Base-by-base conservation (phyloP, 2,888 invertebrate species). In the Anthophora plumipes region DNA sequence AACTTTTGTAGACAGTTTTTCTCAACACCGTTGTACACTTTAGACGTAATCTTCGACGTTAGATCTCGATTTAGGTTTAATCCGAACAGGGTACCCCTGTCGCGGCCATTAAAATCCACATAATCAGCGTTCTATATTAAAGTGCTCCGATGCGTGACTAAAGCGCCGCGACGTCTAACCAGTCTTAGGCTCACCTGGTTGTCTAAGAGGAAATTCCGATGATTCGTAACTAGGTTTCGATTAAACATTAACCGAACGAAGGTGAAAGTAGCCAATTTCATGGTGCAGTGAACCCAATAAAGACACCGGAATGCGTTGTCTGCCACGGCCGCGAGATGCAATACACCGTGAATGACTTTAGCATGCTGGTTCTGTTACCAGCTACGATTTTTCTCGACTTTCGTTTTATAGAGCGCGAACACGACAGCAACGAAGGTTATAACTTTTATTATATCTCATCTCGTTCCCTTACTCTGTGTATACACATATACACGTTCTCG, bases 241-340 rank as follows among this genome's bases (percentile, higher is more conserved):
- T 87, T 82, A 86, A 84, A 83, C 86, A 85, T 86, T 80, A 86
- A 70, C 70, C 72, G 39, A 31, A 48, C 73, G 67, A 77, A 77
- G 82, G 88, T 79, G 87, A 87, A 87, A 88, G 88, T 85, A 86
- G 75, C 67, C 86, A 87, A 87, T 87, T 87, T 87, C 86, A 87
- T 82, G 88, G 83, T 85, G 86, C 82, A 74, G 70, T 82, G 88
- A 87, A 71, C 85, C 67, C 87, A 69, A 88, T 87, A 87, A 85
- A 80, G 77, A 77, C 72, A 63, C 66, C n/a, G 69, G 76, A 78
- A 78, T 74, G 78, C 77, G 80, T n/a, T 61, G 82, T 74, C 59
- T 48, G 73, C 46, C 22, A 57, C 54, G 22, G 59, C 52, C n/a
- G 46, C 77, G 54, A 61, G 54, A 77, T 17, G 59, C 67, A 59